These are phyloP conservation scores for Muscicapa comitata DNA, from an alignment of 2,797 vertebrate genomes.

Conservation along the genomic window DNA sequence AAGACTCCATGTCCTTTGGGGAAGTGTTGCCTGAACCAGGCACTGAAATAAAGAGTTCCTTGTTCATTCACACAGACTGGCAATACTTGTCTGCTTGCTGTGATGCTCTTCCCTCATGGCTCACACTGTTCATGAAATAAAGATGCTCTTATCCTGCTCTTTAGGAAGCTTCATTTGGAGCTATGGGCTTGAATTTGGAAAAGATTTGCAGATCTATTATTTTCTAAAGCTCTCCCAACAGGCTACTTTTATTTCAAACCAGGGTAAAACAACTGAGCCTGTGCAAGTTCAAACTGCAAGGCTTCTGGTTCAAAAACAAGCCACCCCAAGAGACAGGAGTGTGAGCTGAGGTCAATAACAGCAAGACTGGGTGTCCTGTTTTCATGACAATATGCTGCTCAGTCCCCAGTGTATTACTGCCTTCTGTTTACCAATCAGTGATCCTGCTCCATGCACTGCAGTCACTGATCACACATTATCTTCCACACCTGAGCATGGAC, in stretches of 20 bases:
- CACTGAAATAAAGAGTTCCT: slow-evolving; percentile 76
- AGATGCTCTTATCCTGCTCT: not conserved
- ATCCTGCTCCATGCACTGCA: not conserved
- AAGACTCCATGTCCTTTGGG: slow-evolving; percentile 97
- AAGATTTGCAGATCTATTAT: not conserved
- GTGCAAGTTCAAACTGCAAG: not conserved
- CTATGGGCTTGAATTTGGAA: not conserved
- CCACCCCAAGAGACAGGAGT: not conserved
- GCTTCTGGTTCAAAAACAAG: not conserved
- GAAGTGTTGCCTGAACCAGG: slow-evolving; percentile 98
- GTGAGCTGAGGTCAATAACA: not conserved
- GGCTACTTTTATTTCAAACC: not conserved
- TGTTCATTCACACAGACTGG: not conserved
- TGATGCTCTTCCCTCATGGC: not conserved
- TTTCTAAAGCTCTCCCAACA: not conserved
- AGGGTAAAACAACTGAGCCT: not conserved
- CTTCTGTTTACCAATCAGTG: not conserved
- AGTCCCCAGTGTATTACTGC: not conserved
- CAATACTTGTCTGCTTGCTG: not conserved
- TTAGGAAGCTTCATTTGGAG: not conserved
- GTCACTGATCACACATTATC: not conserved
- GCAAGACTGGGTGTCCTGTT: not conserved
- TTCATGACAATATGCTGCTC: not conserved
- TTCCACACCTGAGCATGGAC: rapidly evolving
- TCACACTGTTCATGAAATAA: not conserved